Evolutionary conservation across 1,140 invertebrate genomes (phyloP).

Genomic region (Stegodyphus mimosarum): DNA sequence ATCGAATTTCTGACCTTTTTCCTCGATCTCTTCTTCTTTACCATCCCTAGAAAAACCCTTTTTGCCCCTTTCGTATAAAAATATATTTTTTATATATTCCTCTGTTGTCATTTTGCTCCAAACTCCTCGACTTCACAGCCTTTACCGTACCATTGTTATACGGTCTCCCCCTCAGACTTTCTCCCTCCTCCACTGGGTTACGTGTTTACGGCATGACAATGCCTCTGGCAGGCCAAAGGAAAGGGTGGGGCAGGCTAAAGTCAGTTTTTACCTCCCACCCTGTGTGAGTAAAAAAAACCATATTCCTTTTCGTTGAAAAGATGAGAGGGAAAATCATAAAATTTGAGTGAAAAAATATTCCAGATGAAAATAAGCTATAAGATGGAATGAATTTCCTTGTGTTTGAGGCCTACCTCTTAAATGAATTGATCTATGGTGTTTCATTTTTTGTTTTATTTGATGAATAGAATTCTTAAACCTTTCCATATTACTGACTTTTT

Average conservation of each 20-base stretch:
- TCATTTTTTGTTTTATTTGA: too few species aligned
- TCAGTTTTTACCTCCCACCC: not conserved
- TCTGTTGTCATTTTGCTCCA: slow-evolving; percentile 49
- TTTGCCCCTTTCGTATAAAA: slow-evolving; percentile 31
- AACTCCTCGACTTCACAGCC: slow-evolving; percentile 12
- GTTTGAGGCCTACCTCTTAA: too few species aligned
- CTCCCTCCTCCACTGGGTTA: not conserved
- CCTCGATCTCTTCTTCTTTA: slow-evolving; percentile 5
- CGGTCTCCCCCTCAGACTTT: slow-evolving; percentile 7
- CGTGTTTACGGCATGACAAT: slow-evolving; percentile 53
- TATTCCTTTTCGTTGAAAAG: not conserved
- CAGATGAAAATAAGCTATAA: slow-evolving; percentile 6
- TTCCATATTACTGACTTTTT: too few species aligned
- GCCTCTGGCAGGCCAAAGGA: slow-evolving; percentile 17
- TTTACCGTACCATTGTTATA: slow-evolving; percentile 37
- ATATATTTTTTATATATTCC: slow-evolving; percentile 54
- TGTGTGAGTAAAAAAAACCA: not conserved
- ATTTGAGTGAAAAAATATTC: not conserved
- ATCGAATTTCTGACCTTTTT: slow-evolving; percentile 43
- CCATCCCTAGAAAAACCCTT: slow-evolving; percentile 2
- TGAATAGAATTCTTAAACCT: too few species aligned
- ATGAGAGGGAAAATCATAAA: slow-evolving; percentile 40
- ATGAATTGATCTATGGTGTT: too few species aligned
- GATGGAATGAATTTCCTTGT: too few species aligned
- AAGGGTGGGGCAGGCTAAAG: slow-evolving; percentile 6